Conservation (phyloP, 64 coral and sea anemone genomes). For the Stylophora pistillata region DNA sequence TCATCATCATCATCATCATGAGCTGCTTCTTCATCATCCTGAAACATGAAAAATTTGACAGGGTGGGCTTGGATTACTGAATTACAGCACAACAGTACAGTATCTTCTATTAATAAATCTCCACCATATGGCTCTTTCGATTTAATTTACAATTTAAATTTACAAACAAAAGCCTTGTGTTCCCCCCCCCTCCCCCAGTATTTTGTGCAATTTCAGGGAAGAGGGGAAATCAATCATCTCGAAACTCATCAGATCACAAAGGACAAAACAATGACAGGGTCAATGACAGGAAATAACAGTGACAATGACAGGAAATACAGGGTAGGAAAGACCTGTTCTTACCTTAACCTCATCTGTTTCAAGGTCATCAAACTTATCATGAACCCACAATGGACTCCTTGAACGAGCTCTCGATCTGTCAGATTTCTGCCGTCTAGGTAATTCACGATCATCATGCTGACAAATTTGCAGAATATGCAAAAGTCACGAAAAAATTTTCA, state of each 20-base stretch:
- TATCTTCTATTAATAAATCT: too few species aligned
- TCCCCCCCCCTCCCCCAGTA: too few species aligned
- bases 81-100: too few species aligned
- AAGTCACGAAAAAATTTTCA: too few species aligned
- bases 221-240: too few species aligned
- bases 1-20: not conserved
- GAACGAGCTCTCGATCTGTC: slow-evolving; percentile 42
- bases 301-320: too few species aligned
- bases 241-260: too few species aligned
- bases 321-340: not conserved
- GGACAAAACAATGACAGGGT: not conserved
- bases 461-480: not conserved
- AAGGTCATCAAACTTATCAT: slow-evolving; percentile 24
- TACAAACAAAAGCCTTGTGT: too few species aligned
- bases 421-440: slow-evolving; percentile 17
- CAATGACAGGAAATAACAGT: too few species aligned
- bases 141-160: too few species aligned
- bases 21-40: not conserved
- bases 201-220: too few species aligned
- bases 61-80: not conserved
- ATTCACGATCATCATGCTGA: slow-evolving; percentile 37
- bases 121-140: too few species aligned
- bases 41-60: not conserved
- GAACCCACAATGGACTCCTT: slow-evolving; percentile 41
- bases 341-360: slow-evolving; percentile 13